Base-by-base conservation (phyloP, 2,797 vertebrate species). In the Syngnathus rostellatus region DNA sequence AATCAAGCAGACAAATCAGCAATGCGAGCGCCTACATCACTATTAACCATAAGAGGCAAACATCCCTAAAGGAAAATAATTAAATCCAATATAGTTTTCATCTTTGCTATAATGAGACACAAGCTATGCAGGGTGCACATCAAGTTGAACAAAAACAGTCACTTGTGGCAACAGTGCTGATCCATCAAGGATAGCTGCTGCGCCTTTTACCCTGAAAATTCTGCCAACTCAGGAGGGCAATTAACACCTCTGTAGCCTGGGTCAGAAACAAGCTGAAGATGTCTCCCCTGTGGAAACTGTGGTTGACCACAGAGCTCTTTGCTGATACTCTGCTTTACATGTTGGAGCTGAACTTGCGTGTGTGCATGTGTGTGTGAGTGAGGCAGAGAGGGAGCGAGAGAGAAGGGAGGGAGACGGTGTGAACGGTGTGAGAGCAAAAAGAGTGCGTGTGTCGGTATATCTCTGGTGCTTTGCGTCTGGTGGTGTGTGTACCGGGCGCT, bases 161-260 rank as follows among this genome's bases (percentile, higher is more conserved):
- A 91, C 91, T 89, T 89, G 87, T 92, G 93, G 90, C 89, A 89
- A 91, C 92, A 87, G 88, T 93, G 92, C 93, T 93, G 92, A 94
- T 92, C 91, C 93, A 93, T 94, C 94, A 95, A 95, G 93, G 93
- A 90, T 92, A 91, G 85, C 89, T 92, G 85, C 89, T 92, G 88
- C 91, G 38, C 55, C 25, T 58, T 92, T 93, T 92, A 92, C 90
- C 91, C 92, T 93, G 90, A 85, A 90, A 89, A 89, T 90, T 90
- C 90, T 89, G 92, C 89, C 89, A 90, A 90, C 93, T 91, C 92
- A 89, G 90, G 92, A 93, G 91, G 90, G 92, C 93, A 94, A 94
- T 94, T 94, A 94, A 91, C 91, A 92, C 91, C 88, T 91, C 89
- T 81, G 85, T 89, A 89, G 85, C 86, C 73, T 82, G 85, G 92